A percentile compares a stretch with the other conserved stretches of the same genome.
These are phyloP conservation scores for Eubasilissa splendida DNA, from an alignment of 2,888 invertebrate genomes.

Conservation along the genomic window DNA sequence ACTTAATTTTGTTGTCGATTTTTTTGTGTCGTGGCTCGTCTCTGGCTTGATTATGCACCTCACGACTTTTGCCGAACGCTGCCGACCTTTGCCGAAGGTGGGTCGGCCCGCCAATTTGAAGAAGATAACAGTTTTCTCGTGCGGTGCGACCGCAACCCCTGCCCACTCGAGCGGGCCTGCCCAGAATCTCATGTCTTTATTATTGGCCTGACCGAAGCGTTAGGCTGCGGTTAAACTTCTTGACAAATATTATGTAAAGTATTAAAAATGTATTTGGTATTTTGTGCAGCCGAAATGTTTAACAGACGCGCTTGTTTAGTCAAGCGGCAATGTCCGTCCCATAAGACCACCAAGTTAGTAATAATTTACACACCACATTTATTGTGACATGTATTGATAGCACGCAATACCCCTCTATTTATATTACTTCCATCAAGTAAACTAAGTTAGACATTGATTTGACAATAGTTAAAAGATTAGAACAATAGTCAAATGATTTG, in stretches of 20 bases:
- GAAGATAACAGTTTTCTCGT: slow-evolving; percentile 49
- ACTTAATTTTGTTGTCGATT: background rate
- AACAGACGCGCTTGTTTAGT: too few species aligned
- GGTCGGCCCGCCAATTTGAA: slow-evolving; percentile 45
- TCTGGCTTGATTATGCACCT: slow-evolving; percentile 30
- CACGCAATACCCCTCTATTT: too few species aligned
- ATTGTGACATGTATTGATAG: too few species aligned
- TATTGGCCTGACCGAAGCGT: slow-evolving; percentile 37
- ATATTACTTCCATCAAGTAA: too few species aligned
- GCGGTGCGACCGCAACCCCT: slow-evolving; percentile 21
- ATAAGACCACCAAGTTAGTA: too few species aligned
- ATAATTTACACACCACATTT: too few species aligned
- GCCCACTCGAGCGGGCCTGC: slow-evolving; percentile 47
- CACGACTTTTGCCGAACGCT: slow-evolving; percentile 42
- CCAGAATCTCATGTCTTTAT: slow-evolving; percentile 56
- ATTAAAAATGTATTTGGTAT: too few species aligned
- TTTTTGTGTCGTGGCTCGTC: background rate
- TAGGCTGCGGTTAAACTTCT: slow-evolving; percentile 18
- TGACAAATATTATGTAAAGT: background rate
- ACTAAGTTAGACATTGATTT: too few species aligned
- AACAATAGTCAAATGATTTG: too few species aligned
- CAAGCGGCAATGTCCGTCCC: too few species aligned
- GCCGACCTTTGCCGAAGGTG: slow-evolving; percentile 43
- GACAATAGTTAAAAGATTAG: too few species aligned
- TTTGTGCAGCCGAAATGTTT: too few species aligned